These are phyloP conservation scores for Pinctada fucata DNA, from an alignment of 2,888 invertebrate species.

Conservation along the genomic window DNA sequence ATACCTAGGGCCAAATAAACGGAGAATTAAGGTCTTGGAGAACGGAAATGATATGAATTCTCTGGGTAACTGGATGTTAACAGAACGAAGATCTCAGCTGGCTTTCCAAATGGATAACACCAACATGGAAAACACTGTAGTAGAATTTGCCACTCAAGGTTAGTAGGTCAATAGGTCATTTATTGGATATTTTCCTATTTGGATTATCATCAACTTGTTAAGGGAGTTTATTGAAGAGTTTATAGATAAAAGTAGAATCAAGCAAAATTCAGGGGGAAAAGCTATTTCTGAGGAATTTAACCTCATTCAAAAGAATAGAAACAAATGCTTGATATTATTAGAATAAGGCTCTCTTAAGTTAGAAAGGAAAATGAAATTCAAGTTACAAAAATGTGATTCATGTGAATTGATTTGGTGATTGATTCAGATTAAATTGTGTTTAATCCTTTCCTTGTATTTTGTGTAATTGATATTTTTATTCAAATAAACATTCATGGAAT, in stretches of 20 bases:
- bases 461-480: no score
- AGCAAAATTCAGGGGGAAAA: background rate
- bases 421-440: background rate
- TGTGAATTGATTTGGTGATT: background rate
- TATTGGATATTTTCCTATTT: no score
- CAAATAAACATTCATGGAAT: no score
- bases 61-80: slow-evolving; percentile 34
- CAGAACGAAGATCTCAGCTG: slow-evolving; percentile 42
- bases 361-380: background rate
- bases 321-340: no score
- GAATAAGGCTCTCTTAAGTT: background rate
- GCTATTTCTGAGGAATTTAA: no score
- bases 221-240: background rate
- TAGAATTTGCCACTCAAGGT: slow-evolving; percentile 82
- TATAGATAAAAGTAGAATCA: background rate
- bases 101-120: slow-evolving; percentile 21
- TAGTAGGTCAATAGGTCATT: background rate
- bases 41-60: slow-evolving; percentile 28
- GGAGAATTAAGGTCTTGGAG: slow-evolving; percentile 73
- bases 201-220: no score
- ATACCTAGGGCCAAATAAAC: slow-evolving; percentile 90
- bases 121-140: slow-evolving; percentile 31
- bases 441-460: background rate
- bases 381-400: background rate
- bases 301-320: no score